Conservation (phyloP, 2,888 invertebrate species). For the Acronicta alni region DNA sequence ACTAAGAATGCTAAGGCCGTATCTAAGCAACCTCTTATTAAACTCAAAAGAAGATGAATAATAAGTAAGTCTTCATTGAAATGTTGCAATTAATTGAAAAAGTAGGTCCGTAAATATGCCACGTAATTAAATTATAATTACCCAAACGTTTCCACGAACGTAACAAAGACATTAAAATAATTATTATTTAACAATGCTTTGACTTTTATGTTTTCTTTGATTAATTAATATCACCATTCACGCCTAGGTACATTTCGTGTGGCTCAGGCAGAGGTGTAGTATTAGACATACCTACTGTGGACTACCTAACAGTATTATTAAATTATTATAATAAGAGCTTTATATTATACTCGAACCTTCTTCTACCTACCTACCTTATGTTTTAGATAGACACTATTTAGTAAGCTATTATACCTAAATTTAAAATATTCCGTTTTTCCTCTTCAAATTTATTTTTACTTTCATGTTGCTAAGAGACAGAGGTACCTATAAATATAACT, state of each 20-base stretch:
- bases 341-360: no score
- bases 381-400: no score
- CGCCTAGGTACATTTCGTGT: background rate
- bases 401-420: no score
- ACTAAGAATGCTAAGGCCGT: no score
- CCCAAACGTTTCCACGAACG: constrained; percentile 14
- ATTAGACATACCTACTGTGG: no score
- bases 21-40: background rate
- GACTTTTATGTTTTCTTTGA: background rate
- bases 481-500: constrained; percentile 12
- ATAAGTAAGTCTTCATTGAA: constrained; percentile 15
- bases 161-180: constrained; percentile 6
- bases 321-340: no score
- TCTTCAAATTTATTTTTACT: no score
- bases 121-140: constrained; percentile 25
- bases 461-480: background rate
- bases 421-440: no score
- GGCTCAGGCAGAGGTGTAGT: no score
- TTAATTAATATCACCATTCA: background rate
- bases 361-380: no score
- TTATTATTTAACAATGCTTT: constrained; percentile 1
- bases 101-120: constrained; percentile 2
- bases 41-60: background rate
- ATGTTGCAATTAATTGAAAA: constrained; percentile 29
- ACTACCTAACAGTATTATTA: no score